Percentiles rank a stretch among this genome's conserved stretches.
Evolutionary conservation across 2,797 vertebrate genomes (phyloP).

Genomic region (Neopelma chrysocephalum): DNA sequence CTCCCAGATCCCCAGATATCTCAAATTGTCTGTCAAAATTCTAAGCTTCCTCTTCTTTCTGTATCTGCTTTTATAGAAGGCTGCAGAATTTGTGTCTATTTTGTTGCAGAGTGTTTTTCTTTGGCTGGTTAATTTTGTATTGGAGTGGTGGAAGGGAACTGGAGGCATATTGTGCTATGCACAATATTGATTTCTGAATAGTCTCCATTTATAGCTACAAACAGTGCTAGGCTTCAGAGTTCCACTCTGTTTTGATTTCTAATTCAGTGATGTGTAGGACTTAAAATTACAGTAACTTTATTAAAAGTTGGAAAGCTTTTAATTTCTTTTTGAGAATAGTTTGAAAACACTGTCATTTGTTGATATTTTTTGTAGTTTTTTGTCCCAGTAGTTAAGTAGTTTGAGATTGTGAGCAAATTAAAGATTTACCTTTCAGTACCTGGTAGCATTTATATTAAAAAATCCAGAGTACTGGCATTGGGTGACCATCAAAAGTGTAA

Average conservation of each 20-base stretch:
- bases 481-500: fast-evolving
- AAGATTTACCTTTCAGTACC: background rate
- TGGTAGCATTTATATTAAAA: background rate
- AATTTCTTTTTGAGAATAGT: background rate
- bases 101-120: background rate
- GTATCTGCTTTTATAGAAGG: background rate
- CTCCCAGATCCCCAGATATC: background rate
- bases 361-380: background rate
- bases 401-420: background rate
- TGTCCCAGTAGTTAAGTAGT: background rate
- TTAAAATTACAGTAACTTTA: background rate
- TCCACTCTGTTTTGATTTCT: background rate
- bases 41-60: background rate
- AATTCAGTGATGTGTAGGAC: background rate
- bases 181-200: background rate
- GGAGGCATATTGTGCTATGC: background rate
- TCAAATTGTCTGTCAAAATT: background rate
- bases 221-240: background rate
- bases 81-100: background rate
- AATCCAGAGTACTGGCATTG: background rate
- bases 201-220: background rate
- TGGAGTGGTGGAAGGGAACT: background rate
- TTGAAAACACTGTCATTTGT: background rate
- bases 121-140: background rate
- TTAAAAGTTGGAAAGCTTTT: background rate